Percentiles rank a stretch among this genome's conserved stretches.
These are phyloP conservation scores for Scomber japonicus DNA, from an alignment of 2,113 vertebrate species.

Conservation along the genomic window DNA sequence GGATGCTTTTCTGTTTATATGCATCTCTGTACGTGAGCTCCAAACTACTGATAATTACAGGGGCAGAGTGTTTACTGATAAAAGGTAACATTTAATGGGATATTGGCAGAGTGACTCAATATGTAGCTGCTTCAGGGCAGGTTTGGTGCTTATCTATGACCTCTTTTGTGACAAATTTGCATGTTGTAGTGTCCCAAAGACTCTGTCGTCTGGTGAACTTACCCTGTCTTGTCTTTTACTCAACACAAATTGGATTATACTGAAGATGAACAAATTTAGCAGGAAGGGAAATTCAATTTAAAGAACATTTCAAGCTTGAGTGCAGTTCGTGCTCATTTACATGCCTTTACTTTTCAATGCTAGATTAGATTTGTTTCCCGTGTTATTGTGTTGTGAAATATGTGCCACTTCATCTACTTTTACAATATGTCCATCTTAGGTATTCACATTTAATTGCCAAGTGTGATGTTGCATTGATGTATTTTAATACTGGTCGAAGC, in stretches of 20 bases:
- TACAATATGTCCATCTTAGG: neutral
- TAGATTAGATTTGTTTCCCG: neutral
- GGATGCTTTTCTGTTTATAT: neutral
- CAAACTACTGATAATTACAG: constrained; percentile 32
- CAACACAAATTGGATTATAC: neutral
- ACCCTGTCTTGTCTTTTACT: neutral
- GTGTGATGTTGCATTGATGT: neutral
- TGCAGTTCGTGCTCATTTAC: neutral
- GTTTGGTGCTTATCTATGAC: constrained; percentile 51
- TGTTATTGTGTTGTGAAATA: neutral
- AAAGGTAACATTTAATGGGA: constrained; percentile 58
- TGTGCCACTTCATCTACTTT: neutral
- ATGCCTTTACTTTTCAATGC: neutral
- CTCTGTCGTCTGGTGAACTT: constrained; percentile 7
- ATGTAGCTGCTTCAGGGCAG: constrained; percentile 27
- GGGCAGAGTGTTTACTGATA: constrained; percentile 55
- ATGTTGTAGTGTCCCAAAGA: constrained; percentile 42
- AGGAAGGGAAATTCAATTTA: neutral
- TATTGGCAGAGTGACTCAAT: constrained; percentile 53
- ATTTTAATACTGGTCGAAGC: neutral
- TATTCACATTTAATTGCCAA: neutral
- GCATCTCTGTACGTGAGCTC: constrained; percentile 1
- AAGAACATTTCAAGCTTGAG: constrained; percentile 5
- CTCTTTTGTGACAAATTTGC: constrained; percentile 54
- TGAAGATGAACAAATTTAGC: neutral